These are phyloP conservation scores for Odontomyia ornata DNA, from an alignment of 2,888 invertebrate genomes.

Conservation along the genomic window DNA sequence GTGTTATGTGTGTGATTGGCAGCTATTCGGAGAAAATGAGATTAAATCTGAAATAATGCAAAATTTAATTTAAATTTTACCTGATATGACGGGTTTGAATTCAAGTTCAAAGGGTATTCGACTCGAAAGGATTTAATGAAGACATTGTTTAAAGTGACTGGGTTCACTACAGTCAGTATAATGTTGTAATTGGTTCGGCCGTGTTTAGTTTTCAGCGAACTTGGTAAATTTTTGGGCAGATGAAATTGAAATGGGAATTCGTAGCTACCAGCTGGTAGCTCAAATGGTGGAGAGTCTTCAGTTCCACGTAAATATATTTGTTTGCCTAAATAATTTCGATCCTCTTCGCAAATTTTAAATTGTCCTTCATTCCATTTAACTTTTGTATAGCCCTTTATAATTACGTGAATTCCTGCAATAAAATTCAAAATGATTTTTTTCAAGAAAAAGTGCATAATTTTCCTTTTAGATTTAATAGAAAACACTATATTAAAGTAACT, in stretches of 20 bases:
- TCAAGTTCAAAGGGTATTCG: conserved; percentile 16
- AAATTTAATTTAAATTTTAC: conserved; percentile 8
- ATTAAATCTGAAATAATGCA: background rate
- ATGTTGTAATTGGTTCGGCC: conserved; percentile 25
- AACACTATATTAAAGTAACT: too few species aligned
- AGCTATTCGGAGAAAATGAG: conserved; percentile 13
- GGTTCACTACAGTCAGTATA: conserved; percentile 32
- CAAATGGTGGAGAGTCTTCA: conserved; percentile 1
- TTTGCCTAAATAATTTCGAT: conserved; percentile 1
- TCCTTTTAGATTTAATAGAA: too few species aligned
- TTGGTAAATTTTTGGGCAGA: conserved; percentile 26
- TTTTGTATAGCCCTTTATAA: conserved; percentile 63
- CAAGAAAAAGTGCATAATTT: too few species aligned
- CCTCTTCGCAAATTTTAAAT: conserved; percentile 29
- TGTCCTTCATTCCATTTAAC: conserved; percentile 58
- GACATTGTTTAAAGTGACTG: background rate
- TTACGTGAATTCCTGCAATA: conserved; percentile 64
- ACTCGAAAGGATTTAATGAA: conserved; percentile 15
- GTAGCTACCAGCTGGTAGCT: conserved; percentile 2
- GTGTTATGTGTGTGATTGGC: background rate
- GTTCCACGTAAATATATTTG: conserved; percentile 26
- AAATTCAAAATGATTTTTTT: too few species aligned
- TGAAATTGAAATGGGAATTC: conserved; percentile 19
- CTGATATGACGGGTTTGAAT: conserved; percentile 8
- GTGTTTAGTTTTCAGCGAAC: conserved; percentile 12